phyloP scores from a whole-genome alignment of 2,797 vertebrate species.

The Sebastes ruberrimus region DNA sequence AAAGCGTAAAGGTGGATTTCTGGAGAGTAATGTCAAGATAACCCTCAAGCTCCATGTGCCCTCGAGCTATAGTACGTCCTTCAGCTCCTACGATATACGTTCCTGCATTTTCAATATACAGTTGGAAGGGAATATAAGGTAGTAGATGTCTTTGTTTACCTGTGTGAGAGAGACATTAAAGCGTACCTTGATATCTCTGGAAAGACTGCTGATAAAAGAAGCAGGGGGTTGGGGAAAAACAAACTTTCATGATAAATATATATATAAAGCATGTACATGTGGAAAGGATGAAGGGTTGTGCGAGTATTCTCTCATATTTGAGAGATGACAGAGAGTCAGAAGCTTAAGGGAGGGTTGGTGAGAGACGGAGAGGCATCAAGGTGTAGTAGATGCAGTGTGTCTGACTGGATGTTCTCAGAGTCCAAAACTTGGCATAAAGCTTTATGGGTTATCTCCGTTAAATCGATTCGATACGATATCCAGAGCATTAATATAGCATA shows the following conservation, averaged over 20 bases:
- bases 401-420: neutral
- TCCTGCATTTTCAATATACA: slow-evolving; percentile 1
- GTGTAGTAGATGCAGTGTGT: neutral
- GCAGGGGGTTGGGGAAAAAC: neutral
- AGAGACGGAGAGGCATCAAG: neutral
- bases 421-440: neutral
- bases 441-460: neutral
- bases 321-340: neutral
- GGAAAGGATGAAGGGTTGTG: neutral
- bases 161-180: slow-evolving; percentile 29
- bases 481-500: no score
- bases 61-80: neutral
- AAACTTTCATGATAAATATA: neutral
- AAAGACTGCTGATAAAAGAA: slow-evolving; percentile 12
- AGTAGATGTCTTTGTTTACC: slow-evolving; percentile 23
- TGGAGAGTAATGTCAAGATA: neutral
- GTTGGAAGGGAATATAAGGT: neutral
- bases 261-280: neutral
- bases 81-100: neutral
- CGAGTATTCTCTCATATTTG: neutral
- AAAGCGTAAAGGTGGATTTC: neutral
- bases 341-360: neutral
- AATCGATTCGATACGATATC: no score
- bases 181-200: neutral
- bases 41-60: neutral